phyloP scores from a whole-genome alignment of 2,113 vertebrate species.

The Tichodroma muraria region DNA sequence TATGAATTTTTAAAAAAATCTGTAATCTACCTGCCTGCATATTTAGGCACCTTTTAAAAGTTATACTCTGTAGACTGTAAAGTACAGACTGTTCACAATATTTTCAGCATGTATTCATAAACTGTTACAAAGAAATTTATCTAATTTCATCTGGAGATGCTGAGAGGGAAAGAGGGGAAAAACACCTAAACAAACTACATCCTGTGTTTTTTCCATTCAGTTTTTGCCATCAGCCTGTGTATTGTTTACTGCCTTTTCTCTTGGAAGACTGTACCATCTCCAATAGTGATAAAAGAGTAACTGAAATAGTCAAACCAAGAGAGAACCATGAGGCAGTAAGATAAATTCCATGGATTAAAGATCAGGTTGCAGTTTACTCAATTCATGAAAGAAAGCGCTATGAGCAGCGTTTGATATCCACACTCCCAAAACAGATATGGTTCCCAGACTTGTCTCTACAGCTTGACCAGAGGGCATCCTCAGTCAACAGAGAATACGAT shows the following conservation, averaged over 20 bases:
- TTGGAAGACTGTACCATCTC: background rate
- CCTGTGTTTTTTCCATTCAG: background rate
- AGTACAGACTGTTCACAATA: background rate
- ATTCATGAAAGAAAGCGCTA: background rate
- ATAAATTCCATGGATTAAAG: background rate
- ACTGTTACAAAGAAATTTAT: background rate
- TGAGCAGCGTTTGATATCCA: background rate
- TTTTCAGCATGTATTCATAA: background rate
- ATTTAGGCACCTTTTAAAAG: background rate
- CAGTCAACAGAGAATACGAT: background rate
- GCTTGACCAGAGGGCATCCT: background rate
- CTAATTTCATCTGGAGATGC: background rate
- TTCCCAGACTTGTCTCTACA: background rate
- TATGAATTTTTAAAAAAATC: background rate
- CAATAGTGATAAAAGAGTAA: background rate
- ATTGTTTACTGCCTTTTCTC: background rate
- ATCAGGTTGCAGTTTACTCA: background rate
- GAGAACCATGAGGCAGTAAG: background rate
- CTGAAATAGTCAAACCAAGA: background rate
- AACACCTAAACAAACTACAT: background rate
- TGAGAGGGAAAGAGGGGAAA: accelerated
- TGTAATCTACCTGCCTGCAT: background rate
- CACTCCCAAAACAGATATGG: background rate
- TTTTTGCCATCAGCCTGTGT: background rate
- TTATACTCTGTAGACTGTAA: background rate